phyloP scores from a whole-genome alignment of 2,888 invertebrate genomes.

The Nemoura dubitans region DNA sequence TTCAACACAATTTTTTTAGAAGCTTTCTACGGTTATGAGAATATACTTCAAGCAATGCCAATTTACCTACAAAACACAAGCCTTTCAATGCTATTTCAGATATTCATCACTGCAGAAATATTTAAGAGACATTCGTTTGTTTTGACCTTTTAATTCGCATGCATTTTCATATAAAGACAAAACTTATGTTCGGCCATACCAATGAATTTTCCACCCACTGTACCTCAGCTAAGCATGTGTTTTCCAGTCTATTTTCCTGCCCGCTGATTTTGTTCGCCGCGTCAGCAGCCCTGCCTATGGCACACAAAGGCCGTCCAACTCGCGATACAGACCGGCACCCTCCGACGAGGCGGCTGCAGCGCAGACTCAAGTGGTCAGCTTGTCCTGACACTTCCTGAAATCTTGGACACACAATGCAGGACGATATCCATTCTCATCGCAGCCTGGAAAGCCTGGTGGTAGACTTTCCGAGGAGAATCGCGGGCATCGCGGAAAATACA shows the following conservation, averaged over 20 bases:
- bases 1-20: no score
- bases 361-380: conserved; percentile 21
- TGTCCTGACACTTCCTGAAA: conserved; percentile 24
- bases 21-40: no score
- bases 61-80: no score
- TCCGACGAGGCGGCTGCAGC: neutral
- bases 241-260: neutral
- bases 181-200: neutral
- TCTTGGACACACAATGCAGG: conserved; percentile 3
- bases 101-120: neutral
- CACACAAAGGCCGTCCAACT: neutral
- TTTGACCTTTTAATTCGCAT: no score
- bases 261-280: neutral
- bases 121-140: neutral
- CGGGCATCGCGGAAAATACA: no score
- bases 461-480: no score
- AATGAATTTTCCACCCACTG: neutral
- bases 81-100: neutral
- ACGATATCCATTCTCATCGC: neutral
- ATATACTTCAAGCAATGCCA: no score
- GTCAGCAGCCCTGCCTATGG: neutral
- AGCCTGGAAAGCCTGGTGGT: neutral
- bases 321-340: neutral
- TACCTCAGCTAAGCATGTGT: neutral
- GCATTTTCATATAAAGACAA: no score